Percentiles rank a stretch among this genome's conserved stretches.
Evolutionary conservation across 2,888 invertebrate species (phyloP).

Genomic region (Acrobasis repandana): DNA sequence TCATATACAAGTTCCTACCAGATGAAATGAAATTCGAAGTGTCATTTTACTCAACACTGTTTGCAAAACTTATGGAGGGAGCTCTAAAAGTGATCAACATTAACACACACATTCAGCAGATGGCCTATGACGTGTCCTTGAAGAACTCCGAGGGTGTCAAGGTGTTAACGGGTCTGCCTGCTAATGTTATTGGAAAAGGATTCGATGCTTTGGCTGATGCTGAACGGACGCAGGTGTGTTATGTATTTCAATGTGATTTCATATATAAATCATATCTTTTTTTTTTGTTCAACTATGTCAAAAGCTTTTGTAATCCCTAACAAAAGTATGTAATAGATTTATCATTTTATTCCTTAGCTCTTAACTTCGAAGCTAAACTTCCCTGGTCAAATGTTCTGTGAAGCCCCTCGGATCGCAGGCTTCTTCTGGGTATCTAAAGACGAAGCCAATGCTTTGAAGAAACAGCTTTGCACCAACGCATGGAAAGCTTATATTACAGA

Average conservation of each 20-base stretch:
- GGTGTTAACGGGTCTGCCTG: constrained; percentile 53
- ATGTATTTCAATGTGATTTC: neutral
- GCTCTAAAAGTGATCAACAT: constrained; percentile 59
- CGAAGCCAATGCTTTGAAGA: constrained; percentile 53
- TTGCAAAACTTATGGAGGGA: constrained; percentile 66
- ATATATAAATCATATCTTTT: too few relatives aligned
- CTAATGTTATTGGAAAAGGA: constrained; percentile 54
- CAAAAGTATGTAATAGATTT: too few relatives aligned
- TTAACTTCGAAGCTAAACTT: constrained; percentile 63
- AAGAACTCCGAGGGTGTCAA: constrained; percentile 63
- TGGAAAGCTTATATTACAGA: constrained; percentile 70
- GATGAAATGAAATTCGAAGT: constrained; percentile 57
- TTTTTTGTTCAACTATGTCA: too few relatives aligned
- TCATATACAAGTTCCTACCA: constrained; percentile 61
- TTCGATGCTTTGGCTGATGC: constrained; percentile 72
- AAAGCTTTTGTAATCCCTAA: too few relatives aligned
- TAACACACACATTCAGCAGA: constrained; percentile 68
- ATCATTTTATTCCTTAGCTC: constrained; percentile 50
- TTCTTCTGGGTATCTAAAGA: constrained; percentile 57
- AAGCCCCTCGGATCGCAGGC: constrained; percentile 52
- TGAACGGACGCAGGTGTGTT: constrained; percentile 70
- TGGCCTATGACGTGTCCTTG: constrained; percentile 65
- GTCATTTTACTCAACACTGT: constrained; percentile 66
- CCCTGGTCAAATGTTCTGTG: constrained; percentile 72
- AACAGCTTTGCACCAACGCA: constrained; percentile 58